Evolutionary conservation across 1,140 invertebrate species (phyloP), one percentile per base, ranked within the genome.

Genomic region (Drosophila kikkawai): DNA sequence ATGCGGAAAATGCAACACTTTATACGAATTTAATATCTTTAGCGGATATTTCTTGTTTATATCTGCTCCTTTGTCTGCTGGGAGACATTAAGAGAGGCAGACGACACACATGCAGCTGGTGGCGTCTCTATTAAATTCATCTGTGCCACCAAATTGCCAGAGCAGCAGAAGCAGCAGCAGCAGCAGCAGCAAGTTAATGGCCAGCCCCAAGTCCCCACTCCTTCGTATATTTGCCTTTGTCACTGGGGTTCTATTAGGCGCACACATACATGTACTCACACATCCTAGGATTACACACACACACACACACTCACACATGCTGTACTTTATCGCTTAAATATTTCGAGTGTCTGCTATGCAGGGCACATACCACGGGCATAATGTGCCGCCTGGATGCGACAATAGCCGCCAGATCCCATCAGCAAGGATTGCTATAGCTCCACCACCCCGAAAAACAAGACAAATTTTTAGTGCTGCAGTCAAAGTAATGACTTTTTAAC

Each of bases 221-320:
- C 36, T 39, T 19, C 44, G 59, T 29, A 32, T 50, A 45, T 71
- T 65, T 84, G 83, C 65, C 67, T 82, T 76, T 86, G 83, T 86
- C 82, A 82, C 83, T 86, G 69, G 83, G 79, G 83, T 80, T 87
- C 83, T 87, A 86, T 86, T 87, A 87, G 76, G 76, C 79, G 69
- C 83, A 85, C 53, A 39, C 44, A 58, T 44, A 61, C 53, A 56
- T 47, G 69, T 83, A 85, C 53, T 34, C 56, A 58, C 48, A 61
- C 53, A 56, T 47, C 41, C 9, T 1, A 12, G 42, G 45, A 8
- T 26, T 48, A 58, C 41, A 51, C 34, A 42, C 48, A 66, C 44
- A 61, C 42, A 48, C 29, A 44, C 55, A 48, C 44, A 55, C 42
- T 47, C 17, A 37, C 36, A 45, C 29, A 71, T 37, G 45, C 17